Conservation (phyloP, 2,888 invertebrate genomes). For the Drosophila infuscata region DNA sequence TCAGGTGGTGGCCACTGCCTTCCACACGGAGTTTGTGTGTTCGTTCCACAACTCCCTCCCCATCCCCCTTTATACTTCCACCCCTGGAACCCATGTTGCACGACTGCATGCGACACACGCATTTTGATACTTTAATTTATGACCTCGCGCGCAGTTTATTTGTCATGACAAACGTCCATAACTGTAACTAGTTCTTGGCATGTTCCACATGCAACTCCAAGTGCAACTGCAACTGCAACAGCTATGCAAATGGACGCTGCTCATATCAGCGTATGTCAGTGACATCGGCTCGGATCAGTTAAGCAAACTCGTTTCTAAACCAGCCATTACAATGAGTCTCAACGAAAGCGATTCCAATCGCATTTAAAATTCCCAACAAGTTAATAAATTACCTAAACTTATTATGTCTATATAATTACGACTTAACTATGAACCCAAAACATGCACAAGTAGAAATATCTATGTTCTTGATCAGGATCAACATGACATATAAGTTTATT, state of each 20-base stretch:
- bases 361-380: neutral
- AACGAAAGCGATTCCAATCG: neutral
- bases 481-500: neutral
- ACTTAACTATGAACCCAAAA: neutral
- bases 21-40: slow-evolving; percentile 24
- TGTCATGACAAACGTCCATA: slow-evolving; percentile 71
- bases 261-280: slow-evolving; percentile 6
- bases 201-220: slow-evolving; percentile 40
- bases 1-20: slow-evolving; percentile 73
- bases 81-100: neutral
- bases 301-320: slow-evolving; percentile 7
- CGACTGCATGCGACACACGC: slow-evolving; percentile 46
- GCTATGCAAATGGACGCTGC: slow-evolving; percentile 5
- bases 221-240: slow-evolving; percentile 3
- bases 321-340: neutral
- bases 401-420: neutral
- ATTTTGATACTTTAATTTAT: slow-evolving; percentile 81
- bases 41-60: neutral
- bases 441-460: neutral
- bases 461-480: neutral
- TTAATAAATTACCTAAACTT: neutral
- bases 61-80: neutral
- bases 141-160: slow-evolving; percentile 65
- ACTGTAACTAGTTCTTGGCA: slow-evolving; percentile 69
- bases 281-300: slow-evolving; percentile 15